Percentiles rank a stretch among this genome's conserved stretches.
Conservation (phyloP, 2,797 vertebrate species). For the Phylloscopus collybita region DNA sequence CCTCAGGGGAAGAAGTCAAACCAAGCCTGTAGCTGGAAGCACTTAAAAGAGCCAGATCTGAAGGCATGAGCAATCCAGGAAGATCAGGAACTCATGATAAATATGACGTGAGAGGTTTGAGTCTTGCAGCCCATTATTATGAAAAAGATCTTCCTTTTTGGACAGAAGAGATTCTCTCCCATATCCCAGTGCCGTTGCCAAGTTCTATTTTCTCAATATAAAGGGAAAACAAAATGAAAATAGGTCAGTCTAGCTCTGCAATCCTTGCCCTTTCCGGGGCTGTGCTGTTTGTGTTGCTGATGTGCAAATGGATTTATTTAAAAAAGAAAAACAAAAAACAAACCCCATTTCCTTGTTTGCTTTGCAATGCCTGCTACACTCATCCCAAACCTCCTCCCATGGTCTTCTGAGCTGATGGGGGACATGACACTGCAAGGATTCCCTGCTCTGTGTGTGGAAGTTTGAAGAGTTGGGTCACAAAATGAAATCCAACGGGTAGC, state of each 20-base stretch:
- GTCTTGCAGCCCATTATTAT: background rate
- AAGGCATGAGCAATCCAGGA: background rate
- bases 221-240: slow-evolving; percentile 22
- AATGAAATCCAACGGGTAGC: background rate
- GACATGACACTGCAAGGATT: background rate
- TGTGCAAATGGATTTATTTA: background rate
- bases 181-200: background rate
- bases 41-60: slow-evolving; percentile 3
- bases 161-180: background rate
- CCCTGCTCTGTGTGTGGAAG: background rate
- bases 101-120: background rate
- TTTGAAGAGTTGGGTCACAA: background rate
- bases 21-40: slow-evolving; percentile 38
- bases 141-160: slow-evolving; percentile 4
- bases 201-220: background rate
- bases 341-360: slow-evolving; percentile 14
- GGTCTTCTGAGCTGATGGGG: background rate
- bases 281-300: background rate
- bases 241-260: background rate
- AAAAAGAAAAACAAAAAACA: background rate
- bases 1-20: slow-evolving; percentile 30
- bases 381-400: background rate
- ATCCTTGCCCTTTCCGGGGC: background rate
- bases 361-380: background rate
- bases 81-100: slow-evolving; percentile 11